These are phyloP conservation scores for Gallinago solitaria DNA, from an alignment of 2,797 vertebrate genomes.

Conservation along the genomic window DNA sequence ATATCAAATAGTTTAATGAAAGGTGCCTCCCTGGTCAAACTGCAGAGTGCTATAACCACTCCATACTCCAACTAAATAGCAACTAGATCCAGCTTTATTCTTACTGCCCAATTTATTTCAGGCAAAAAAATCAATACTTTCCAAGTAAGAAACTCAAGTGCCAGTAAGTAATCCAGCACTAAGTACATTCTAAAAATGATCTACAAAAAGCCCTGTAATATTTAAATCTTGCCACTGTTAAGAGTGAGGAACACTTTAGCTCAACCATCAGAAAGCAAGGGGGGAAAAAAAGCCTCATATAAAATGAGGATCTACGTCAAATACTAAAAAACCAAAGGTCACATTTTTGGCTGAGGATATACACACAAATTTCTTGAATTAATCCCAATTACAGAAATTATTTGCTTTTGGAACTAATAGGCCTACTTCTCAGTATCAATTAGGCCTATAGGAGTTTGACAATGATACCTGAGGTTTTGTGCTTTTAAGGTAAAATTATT, in stretches of 20 bases:
- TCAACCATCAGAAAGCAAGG: not conserved
- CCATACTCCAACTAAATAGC: not conserved
- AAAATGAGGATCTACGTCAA: not conserved
- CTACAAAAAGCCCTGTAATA: not conserved
- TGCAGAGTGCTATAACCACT: not conserved
- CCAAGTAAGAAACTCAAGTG: not conserved
- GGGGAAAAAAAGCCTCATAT: accelerated
- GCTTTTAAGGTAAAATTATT: not conserved
- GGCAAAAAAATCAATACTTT: not conserved
- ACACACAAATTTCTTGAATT: not conserved
- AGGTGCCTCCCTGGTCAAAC: not conserved
- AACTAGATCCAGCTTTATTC: not conserved
- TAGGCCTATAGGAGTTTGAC: not conserved
- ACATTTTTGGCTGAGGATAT: not conserved
- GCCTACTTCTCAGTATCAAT: not conserved
- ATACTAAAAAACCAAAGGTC: not conserved
- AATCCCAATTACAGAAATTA: not conserved
- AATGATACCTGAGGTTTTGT: not conserved
- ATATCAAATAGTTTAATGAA: not conserved
- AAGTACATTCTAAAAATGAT: not conserved
- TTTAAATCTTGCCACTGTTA: not conserved
- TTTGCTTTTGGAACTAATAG: not conserved
- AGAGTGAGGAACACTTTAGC: not conserved
- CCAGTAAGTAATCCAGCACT: not conserved
- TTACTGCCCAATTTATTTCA: not conserved